Evolutionary conservation across 2,113 vertebrate species (phyloP).

Genomic region (Setophaga petechia): DNA sequence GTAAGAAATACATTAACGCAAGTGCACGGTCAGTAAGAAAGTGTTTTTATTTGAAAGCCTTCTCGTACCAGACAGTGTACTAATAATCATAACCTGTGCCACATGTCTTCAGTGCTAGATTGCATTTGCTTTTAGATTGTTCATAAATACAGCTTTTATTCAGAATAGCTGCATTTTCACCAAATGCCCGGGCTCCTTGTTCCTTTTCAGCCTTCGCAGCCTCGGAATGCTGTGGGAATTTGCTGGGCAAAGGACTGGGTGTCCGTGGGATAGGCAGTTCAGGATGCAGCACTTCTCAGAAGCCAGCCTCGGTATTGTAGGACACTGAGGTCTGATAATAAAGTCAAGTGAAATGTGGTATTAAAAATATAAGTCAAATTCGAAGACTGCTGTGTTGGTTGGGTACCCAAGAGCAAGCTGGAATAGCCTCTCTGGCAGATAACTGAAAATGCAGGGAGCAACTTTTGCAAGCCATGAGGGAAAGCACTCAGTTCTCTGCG

Average conservation of each 20-base stretch:
- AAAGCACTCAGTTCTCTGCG: accelerated
- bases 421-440: not conserved
- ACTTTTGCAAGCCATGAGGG: accelerated
- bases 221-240: not conserved
- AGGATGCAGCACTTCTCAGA: not conserved
- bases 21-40: not conserved
- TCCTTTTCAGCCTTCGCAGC: not conserved
- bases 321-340: not conserved
- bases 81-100: not conserved
- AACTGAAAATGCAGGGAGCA: accelerated
- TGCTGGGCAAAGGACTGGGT: not conserved
- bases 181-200: not conserved
- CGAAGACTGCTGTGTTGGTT: not conserved
- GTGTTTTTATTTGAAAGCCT: not conserved
- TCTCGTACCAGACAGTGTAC: not conserved
- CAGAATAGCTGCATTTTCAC: not conserved
- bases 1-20: not conserved
- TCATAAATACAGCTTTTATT: not conserved
- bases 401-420: not conserved
- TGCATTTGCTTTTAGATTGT: not conserved
- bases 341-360: not conserved
- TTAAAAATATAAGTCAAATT: conserved; percentile 37
- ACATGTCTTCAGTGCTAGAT: not conserved
- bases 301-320: not conserved
- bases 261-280: accelerated